Percentiles rank a stretch among this genome's conserved stretches.
Conservation (phyloP, 1,140 invertebrate genomes). For the Cataglyphis hispanica region DNA sequence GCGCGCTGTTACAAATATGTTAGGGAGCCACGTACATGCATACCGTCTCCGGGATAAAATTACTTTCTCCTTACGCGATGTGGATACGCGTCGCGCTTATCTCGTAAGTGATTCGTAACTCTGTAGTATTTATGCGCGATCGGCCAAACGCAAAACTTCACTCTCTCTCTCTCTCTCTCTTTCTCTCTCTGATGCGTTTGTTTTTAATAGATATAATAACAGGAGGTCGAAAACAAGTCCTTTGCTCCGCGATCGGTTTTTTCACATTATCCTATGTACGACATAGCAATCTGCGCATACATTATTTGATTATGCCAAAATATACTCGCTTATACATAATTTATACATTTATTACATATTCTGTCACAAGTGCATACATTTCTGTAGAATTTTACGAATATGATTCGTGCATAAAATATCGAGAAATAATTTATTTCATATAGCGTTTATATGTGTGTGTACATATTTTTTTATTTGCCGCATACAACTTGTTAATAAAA, state of each 20-base stretch:
- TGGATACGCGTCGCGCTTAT: constrained; percentile 18
- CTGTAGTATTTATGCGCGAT: constrained; percentile 30
- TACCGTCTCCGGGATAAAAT: constrained; percentile 49
- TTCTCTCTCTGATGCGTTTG: constrained; percentile 32
- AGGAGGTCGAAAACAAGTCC: background rate
- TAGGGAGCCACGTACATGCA: background rate
- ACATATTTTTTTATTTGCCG: no score
- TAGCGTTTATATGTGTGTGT: no score
- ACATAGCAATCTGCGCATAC: background rate
- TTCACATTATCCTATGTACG: constrained; percentile 7
- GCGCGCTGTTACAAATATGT: constrained; percentile 64
- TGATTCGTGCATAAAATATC: background rate
- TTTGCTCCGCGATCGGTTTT: constrained; percentile 39
- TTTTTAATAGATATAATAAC: constrained; percentile 18
- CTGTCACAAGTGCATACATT: background rate
- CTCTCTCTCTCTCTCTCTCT: constrained; percentile 24
- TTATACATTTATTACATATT: no score
- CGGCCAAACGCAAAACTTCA: constrained; percentile 41
- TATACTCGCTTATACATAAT: no score
- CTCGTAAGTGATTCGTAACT: background rate
- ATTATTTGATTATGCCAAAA: background rate
- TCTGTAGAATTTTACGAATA: background rate
- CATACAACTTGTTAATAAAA: constrained; percentile 13
- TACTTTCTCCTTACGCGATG: constrained; percentile 43
- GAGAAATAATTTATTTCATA: background rate